These are phyloP conservation scores for Lydus trimaculatus DNA, from an alignment of 2,888 invertebrate genomes.

Conservation along the genomic window DNA sequence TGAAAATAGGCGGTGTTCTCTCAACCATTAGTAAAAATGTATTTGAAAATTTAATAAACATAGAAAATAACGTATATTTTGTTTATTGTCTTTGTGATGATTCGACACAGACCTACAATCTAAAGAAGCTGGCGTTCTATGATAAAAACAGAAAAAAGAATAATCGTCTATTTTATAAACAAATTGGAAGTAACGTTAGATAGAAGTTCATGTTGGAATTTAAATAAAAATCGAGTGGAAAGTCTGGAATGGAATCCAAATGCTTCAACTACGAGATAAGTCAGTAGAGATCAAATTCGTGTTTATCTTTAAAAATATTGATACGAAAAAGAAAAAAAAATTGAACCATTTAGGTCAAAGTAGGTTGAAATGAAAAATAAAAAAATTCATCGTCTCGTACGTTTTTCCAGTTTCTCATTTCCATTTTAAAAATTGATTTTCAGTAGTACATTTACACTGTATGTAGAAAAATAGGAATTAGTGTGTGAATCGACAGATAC, in stretches of 20 bases:
- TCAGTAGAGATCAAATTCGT: too few relatives aligned
- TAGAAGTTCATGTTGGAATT: too few relatives aligned
- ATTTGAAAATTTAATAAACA: background rate
- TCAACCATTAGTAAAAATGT: background rate
- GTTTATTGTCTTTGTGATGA: background rate
- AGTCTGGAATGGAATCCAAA: too few relatives aligned
- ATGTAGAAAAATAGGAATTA: background rate
- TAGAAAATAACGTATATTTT: background rate
- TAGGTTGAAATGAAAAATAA: background rate
- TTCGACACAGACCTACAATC: background rate
- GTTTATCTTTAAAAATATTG: too few relatives aligned
- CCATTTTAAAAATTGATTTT: background rate
- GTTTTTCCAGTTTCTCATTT: background rate
- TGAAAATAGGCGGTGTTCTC: background rate
- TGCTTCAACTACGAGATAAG: too few relatives aligned
- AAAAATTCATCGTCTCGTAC: background rate
- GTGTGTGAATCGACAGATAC: background rate
- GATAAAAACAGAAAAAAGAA: too few relatives aligned
- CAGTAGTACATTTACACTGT: background rate
- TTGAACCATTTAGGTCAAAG: background rate
- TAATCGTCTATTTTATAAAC: background rate
- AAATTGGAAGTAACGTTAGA: background rate
- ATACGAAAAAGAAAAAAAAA: too few relatives aligned
- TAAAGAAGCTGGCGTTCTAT: too few relatives aligned
- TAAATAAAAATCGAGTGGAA: too few relatives aligned